A percentile compares a stretch with the other conserved stretches of the same genome.
Evolutionary conservation across 2,888 invertebrate genomes (phyloP).

Genomic region (Polydrusus cervinus): DNA sequence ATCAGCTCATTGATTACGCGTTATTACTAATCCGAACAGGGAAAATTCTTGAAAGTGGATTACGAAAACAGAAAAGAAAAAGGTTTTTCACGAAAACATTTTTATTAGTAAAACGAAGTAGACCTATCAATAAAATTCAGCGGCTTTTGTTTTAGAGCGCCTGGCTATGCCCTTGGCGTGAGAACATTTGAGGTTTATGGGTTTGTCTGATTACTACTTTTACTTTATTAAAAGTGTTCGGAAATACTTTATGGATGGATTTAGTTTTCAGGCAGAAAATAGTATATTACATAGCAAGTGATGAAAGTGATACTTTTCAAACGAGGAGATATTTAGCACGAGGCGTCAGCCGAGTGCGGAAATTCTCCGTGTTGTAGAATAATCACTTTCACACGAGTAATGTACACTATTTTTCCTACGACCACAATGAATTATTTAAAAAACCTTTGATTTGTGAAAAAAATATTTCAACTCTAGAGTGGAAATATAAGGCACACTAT

Average conservation of each 20-base stretch:
- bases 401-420: too few relatives aligned
- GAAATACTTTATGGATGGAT: neutral
- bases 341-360: too few relatives aligned
- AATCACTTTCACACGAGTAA: too few relatives aligned
- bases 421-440: too few relatives aligned
- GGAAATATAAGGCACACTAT: too few relatives aligned
- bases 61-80: constrained; percentile 14
- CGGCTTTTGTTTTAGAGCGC: constrained; percentile 37
- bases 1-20: neutral
- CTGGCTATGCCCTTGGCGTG: constrained; percentile 28
- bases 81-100: constrained; percentile 31
- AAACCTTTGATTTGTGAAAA: too few relatives aligned
- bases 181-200: constrained; percentile 40
- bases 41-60: constrained; percentile 18
- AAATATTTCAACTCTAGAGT: too few relatives aligned
- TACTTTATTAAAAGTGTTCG: constrained; percentile 36
- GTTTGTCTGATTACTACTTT: constrained; percentile 47
- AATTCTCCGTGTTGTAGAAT: too few relatives aligned
- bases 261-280: too few relatives aligned
- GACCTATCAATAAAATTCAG: constrained; percentile 49
- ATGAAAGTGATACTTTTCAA: too few relatives aligned
- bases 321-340: too few relatives aligned
- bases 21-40: neutral
- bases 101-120: constrained; percentile 44
- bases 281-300: too few relatives aligned